These are phyloP conservation scores for Drosophila arawakana DNA, from an alignment of 1,140 invertebrate species.

Conservation along the genomic window DNA sequence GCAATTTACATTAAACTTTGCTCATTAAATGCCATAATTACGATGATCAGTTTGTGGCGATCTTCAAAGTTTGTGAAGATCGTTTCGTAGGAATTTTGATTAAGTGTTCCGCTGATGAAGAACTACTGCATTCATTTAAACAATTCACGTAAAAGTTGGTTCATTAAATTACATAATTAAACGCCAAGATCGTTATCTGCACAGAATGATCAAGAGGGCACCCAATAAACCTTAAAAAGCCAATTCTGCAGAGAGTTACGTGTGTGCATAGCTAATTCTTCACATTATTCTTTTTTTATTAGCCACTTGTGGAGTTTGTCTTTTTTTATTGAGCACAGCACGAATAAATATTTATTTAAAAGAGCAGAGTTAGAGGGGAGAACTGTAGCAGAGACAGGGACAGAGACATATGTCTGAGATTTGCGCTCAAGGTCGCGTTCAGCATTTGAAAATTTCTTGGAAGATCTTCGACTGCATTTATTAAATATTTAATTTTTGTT, in stretches of 20 bases:
- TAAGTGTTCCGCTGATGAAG: not conserved
- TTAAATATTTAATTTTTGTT: conserved; percentile 62
- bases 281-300: conserved; percentile 51
- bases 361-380: not conserved
- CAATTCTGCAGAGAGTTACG: conserved; percentile 23
- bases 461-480: conserved; percentile 51
- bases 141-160: conserved; percentile 45
- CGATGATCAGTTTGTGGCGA: conserved; percentile 33
- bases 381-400: too few species aligned
- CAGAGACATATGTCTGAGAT: conserved; percentile 33
- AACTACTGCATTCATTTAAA: conserved; percentile 13
- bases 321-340: conserved; percentile 21
- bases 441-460: conserved; percentile 47
- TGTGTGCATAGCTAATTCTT: conserved; percentile 58
- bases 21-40: conserved; percentile 55
- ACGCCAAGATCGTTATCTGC: conserved; percentile 22
- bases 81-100: conserved; percentile 7
- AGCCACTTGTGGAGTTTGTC: conserved; percentile 37
- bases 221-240: conserved; percentile 10
- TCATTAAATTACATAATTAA: conserved; percentile 62
- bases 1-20: conserved; percentile 36
- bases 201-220: conserved; percentile 45
- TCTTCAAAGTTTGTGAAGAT: conserved; percentile 15
- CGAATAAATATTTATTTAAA: conserved; percentile 62
- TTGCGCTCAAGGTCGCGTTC: conserved; percentile 48